These are phyloP conservation scores for Mesoclemmys tuberculata DNA, from an alignment of 2,113 vertebrate genomes.

Conservation along the genomic window DNA sequence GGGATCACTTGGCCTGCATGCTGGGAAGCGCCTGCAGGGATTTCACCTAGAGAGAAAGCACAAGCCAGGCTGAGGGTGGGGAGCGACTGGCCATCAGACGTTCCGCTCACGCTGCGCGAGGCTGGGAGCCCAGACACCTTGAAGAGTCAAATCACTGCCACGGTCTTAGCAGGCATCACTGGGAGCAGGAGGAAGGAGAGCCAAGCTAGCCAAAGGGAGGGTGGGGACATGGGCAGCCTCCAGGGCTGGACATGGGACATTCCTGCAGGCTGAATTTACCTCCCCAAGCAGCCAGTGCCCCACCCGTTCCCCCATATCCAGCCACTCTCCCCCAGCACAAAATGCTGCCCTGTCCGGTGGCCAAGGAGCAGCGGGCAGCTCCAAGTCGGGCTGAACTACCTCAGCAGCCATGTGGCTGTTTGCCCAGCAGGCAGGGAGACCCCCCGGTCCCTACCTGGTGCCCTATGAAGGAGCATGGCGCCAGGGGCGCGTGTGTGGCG, in stretches of 20 bases:
- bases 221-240: background rate
- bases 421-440: background rate
- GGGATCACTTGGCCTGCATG: slow-evolving; percentile 73
- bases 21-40: slow-evolving; percentile 65
- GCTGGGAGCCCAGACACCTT: background rate
- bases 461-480: background rate
- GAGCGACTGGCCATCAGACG: background rate
- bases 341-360: background rate
- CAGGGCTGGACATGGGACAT: background rate
- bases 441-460: background rate
- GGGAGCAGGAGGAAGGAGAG: background rate
- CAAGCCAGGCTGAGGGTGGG: background rate
- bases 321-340: background rate
- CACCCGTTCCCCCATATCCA: background rate
- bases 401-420: background rate
- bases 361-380: too few species aligned
- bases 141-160: background rate
- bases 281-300: background rate
- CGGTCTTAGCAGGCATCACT: background rate
- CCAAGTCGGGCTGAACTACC: background rate
- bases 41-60: slow-evolving; percentile 78
- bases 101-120: fast-evolving
- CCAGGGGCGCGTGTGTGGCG: background rate
- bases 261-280: background rate
- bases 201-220: background rate